These are phyloP conservation scores for Perca flavescens DNA, from an alignment of 2,113 vertebrate genomes.

Conservation along the genomic window DNA sequence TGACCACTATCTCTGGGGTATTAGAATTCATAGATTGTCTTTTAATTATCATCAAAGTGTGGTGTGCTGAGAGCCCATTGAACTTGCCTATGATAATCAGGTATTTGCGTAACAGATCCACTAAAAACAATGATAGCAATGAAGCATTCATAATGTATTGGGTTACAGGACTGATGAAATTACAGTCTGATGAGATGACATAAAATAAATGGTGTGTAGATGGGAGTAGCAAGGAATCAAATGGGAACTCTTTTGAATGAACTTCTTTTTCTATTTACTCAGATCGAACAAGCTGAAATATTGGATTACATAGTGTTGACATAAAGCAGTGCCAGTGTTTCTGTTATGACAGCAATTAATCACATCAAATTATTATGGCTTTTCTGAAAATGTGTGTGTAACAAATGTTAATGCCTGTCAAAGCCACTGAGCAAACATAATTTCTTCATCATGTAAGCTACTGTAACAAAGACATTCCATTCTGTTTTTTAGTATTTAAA, in stretches of 20 bases:
- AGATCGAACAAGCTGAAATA: constrained; percentile 18
- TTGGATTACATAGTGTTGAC: constrained; percentile 8
- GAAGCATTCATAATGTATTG: constrained; percentile 18
- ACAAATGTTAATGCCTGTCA: not conserved
- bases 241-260: constrained; percentile 20
- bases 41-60: constrained; percentile 43
- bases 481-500: not conserved
- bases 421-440: not conserved
- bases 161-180: constrained; percentile 26
- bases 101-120: constrained; percentile 17
- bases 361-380: not conserved
- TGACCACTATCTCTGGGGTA: not conserved
- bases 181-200: constrained; percentile 6
- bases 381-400: not conserved
- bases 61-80: constrained; percentile 1
- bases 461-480: not conserved
- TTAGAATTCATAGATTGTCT: constrained; percentile 44
- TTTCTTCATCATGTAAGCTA: not conserved
- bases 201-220: constrained; percentile 14
- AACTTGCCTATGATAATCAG: constrained; percentile 1
- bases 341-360: constrained; percentile 2
- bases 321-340: not conserved
- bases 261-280: constrained; percentile 9
- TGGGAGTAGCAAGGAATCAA: not conserved
- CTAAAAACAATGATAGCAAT: constrained; percentile 17